phyloP scores from a whole-genome alignment of 2,888 invertebrate species.

The Folsomia candida region DNA sequence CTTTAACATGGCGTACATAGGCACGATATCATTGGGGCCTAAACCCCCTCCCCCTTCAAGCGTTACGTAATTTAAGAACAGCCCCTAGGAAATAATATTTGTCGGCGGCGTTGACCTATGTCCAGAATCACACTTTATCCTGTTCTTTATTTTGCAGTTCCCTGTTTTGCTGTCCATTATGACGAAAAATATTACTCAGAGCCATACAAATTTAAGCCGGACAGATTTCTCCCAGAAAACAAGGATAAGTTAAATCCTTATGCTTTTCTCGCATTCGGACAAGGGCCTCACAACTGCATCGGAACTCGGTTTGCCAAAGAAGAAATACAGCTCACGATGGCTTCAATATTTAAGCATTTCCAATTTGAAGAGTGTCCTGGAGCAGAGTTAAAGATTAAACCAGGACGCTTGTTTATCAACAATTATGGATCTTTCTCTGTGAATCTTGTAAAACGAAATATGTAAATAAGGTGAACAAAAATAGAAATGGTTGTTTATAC shows the following conservation, averaged over 20 bases:
- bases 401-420: constrained; percentile 29
- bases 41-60: no score
- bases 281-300: constrained; percentile 40
- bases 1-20: no score
- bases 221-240: constrained; percentile 38
- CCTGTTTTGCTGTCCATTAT: constrained; percentile 27
- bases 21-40: no score
- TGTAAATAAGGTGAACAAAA: background rate
- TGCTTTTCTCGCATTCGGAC: constrained; percentile 36
- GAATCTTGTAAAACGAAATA: background rate
- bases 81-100: no score
- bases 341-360: constrained; percentile 36
- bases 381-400: constrained; percentile 23
- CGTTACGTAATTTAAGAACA: no score
- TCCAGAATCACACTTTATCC: no score
- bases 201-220: constrained; percentile 33
- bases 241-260: constrained; percentile 39
- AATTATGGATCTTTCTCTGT: constrained; percentile 20
- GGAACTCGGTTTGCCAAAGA: constrained; percentile 43
- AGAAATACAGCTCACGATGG: constrained; percentile 30
- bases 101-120: no score
- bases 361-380: constrained; percentile 25
- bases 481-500: no score
- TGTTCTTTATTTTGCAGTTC: no score
- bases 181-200: constrained; percentile 31